These are phyloP conservation scores for Lepisosteus osseus DNA, from an alignment of 2,113 vertebrate species.

Conservation along the genomic window DNA sequence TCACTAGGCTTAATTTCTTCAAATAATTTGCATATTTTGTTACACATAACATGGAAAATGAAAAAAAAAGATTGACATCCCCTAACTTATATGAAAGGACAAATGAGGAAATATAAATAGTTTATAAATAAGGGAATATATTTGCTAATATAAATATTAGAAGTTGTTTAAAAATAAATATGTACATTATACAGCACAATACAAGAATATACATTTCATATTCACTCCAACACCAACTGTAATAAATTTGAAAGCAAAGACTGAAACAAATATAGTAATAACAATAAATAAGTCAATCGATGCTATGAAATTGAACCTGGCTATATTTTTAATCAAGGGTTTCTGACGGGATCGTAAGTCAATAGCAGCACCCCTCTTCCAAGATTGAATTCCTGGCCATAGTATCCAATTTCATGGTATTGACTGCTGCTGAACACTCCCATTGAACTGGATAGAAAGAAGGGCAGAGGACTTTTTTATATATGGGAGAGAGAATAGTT, in stretches of 20 bases:
- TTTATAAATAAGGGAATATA: too few relatives aligned
- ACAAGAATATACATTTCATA: too few relatives aligned
- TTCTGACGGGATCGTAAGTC: slow-evolving; percentile 33
- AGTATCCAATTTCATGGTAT: slow-evolving; percentile 37
- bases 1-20: too few relatives aligned
- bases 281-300: slow-evolving; percentile 33
- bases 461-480: not conserved
- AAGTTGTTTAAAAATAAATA: too few relatives aligned
- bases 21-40: too few relatives aligned
- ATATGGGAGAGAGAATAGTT: too few relatives aligned
- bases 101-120: too few relatives aligned
- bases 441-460: not conserved
- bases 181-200: too few relatives aligned
- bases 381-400: slow-evolving; percentile 26
- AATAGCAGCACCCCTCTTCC: slow-evolving; percentile 11
- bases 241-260: slow-evolving; percentile 29
- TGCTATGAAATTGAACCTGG: slow-evolving; percentile 32
- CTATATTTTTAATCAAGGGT: slow-evolving; percentile 37
- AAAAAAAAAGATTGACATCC: too few relatives aligned
- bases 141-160: too few relatives aligned
- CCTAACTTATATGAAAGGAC: too few relatives aligned
- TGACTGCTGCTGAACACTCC: slow-evolving; percentile 22
- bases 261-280: slow-evolving; percentile 28
- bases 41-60: too few relatives aligned
- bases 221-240: slow-evolving; percentile 7